These are phyloP conservation scores for Melinaea marsaeus DNA, from an alignment of 2,888 invertebrate species.

Conservation along the genomic window DNA sequence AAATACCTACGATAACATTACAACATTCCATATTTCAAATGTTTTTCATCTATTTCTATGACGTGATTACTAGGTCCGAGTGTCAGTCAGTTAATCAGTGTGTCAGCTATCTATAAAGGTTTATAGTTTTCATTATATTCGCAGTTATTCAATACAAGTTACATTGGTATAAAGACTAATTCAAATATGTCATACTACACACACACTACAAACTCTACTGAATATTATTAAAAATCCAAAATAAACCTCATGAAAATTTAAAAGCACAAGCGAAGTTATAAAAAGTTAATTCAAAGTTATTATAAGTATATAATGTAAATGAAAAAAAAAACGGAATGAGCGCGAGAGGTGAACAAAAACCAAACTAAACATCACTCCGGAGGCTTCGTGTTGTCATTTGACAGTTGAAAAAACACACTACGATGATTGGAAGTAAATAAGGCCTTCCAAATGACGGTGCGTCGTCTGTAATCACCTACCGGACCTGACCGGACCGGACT, in stretches of 20 bases:
- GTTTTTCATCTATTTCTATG: too few relatives aligned
- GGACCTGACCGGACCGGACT: conserved; percentile 40
- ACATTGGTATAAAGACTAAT: too few relatives aligned
- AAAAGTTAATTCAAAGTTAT: conserved; percentile 9
- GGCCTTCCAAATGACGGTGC: conserved; percentile 43
- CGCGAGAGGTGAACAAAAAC: conserved; percentile 22
- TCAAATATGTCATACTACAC: too few relatives aligned
- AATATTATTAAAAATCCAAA: too few relatives aligned
- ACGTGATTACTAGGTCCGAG: too few relatives aligned
- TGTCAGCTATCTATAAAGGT: too few relatives aligned
- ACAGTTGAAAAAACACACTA: conserved; percentile 37
- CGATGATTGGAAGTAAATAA: conserved; percentile 38
- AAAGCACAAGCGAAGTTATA: conserved; percentile 4
- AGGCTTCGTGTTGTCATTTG: conserved; percentile 38
- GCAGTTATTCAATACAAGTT: too few relatives aligned
- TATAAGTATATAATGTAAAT: conserved; percentile 12
- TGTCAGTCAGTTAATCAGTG: too few relatives aligned
- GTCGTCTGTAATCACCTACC: conserved; percentile 46
- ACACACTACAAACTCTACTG: too few relatives aligned
- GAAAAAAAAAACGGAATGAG: conserved; percentile 15
- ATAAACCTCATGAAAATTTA: not conserved
- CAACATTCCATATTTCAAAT: too few relatives aligned
- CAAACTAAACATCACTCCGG: conserved; percentile 34
- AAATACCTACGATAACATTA: too few relatives aligned
- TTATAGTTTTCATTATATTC: too few relatives aligned